Base-by-base conservation (phyloP, 2,888 invertebrate genomes). In the Lacanobia wlatinum region DNA sequence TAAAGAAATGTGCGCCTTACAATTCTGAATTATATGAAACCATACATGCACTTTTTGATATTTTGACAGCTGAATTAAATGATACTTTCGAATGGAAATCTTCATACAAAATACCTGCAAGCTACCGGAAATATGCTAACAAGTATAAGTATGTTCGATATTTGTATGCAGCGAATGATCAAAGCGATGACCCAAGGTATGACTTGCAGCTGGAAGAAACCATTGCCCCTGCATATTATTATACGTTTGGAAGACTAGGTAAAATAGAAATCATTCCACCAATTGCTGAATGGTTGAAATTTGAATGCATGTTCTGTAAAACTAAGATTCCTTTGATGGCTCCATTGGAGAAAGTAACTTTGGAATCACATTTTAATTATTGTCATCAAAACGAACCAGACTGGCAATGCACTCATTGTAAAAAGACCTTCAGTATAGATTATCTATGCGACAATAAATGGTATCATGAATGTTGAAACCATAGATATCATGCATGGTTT, bases 191-290 rank as follows among this genome's bases (percentile, higher is more conserved):
- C 10, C 16, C 64, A 0, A 76, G 85, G 12, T 90, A 90, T 63
- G 92, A 94, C 73, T 72, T 94, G 6, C 91, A 91, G 43, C 61
- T 95, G 0, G 88, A 94, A 76, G 95, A 95, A 70, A 87, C 83
- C 0, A 12, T 91, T 0, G 65, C 81, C 1, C 94, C 94, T 0
- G 79, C 82, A 14, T 85, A 87, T 34, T 28, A 76, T 2, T 84
- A 89, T 2, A 56, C 72, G 18, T 52, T 92, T 0, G 76, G 71
- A 0, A 89, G 87, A 46, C 23, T 84, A 0, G 67, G 67, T 0
- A 46, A 58, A 4, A 8, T 4, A 14, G 50, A 6, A 8, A 46
- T 0, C 4, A 3, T 80, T 0, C 70, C 80, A 0, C 50, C 62
- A 0, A 34, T 80, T 0, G n/a, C 66, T 0, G 73, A 80, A 0